These are phyloP conservation scores for Amblyteles armatorius DNA, from an alignment of 2,888 invertebrate species.

Conservation along the genomic window DNA sequence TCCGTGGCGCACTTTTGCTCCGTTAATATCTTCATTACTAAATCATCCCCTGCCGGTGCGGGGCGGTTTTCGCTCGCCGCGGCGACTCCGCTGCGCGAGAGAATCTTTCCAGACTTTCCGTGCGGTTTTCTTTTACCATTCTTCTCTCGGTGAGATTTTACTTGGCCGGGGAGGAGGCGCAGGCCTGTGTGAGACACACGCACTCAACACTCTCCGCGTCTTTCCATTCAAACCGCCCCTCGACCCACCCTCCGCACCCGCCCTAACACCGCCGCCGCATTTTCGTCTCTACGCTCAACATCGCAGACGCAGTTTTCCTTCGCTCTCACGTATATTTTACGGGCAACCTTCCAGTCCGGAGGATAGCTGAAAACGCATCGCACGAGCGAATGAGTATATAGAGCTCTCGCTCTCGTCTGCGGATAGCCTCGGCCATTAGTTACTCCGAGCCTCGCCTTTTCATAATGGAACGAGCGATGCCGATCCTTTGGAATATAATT, in stretches of 20 bases:
- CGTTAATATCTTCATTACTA: constrained; percentile 85
- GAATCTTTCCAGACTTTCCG: constrained; percentile 20
- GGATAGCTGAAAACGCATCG: constrained; percentile 19
- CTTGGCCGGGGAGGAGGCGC: constrained; percentile 7
- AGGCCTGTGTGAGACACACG: constrained; percentile 48
- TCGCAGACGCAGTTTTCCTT: constrained; percentile 38
- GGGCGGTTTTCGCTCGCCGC: constrained; percentile 30
- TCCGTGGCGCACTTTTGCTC: constrained; percentile 82
- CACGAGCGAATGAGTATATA: constrained; percentile 23
- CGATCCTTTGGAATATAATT: constrained; percentile 26
- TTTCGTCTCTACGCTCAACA: constrained; percentile 10
- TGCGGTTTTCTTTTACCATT: constrained; percentile 32
- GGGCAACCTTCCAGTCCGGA: constrained; percentile 51
- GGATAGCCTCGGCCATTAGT: constrained; percentile 26
- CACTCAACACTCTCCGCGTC: constrained; percentile 40
- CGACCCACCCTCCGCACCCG: neutral
- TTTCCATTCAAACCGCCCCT: constrained; percentile 22
- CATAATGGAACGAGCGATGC: constrained; percentile 20
- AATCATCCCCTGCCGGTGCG: constrained; percentile 78
- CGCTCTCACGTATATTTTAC: constrained; percentile 49
- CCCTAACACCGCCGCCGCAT: neutral
- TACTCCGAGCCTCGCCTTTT: constrained; percentile 25
- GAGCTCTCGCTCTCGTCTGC: neutral
- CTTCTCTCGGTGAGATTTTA: constrained; percentile 29
- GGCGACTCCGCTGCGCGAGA: constrained; percentile 42